phyloP scores from a whole-genome alignment of 2,888 invertebrate genomes.

The Chaetoderma sp. region DNA sequence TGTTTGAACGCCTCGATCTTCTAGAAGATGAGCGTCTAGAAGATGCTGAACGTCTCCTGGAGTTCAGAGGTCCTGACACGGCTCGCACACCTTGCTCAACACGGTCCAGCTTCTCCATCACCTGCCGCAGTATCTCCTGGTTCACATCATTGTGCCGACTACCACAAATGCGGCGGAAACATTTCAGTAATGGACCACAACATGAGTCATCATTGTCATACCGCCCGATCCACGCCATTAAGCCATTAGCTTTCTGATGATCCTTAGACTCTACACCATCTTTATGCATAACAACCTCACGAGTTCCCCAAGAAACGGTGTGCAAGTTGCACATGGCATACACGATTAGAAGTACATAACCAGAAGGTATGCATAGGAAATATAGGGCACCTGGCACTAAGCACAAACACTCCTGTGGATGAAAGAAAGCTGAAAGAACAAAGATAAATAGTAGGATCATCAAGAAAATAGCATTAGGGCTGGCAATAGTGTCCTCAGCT shows the following conservation, averaged over 20 bases:
- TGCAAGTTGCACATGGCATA: constrained; percentile 93
- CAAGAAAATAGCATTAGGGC: constrained; percentile 49
- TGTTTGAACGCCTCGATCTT: constrained; percentile 41
- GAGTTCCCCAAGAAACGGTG: constrained; percentile 93
- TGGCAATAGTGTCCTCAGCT: constrained; percentile 39
- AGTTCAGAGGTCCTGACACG: constrained; percentile 27
- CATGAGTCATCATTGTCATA: constrained; percentile 46
- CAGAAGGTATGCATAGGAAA: constrained; percentile 91
- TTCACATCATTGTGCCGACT: constrained; percentile 37
- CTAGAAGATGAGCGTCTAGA: constrained; percentile 25
- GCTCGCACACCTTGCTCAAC: constrained; percentile 43
- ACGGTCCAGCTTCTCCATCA: constrained; percentile 45
- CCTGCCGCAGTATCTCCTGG: constrained; percentile 42
- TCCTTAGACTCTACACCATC: constrained; percentile 29
- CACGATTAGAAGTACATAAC: constrained; percentile 91
- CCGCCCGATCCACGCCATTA: constrained; percentile 38
- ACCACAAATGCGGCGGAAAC: constrained; percentile 40
- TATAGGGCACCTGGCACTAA: constrained; percentile 80
- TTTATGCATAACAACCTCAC: constrained; percentile 76
- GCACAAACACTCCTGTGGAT: constrained; percentile 82
- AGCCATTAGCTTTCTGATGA: constrained; percentile 20
- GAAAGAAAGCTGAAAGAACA: constrained; percentile 94
- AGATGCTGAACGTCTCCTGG: constrained; percentile 41
- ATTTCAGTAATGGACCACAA: constrained; percentile 34
- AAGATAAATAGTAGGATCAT: constrained; percentile 85